Evolutionary conservation across 2,888 invertebrate species (phyloP).

Genomic region (Lycocerus yunnanus): DNA sequence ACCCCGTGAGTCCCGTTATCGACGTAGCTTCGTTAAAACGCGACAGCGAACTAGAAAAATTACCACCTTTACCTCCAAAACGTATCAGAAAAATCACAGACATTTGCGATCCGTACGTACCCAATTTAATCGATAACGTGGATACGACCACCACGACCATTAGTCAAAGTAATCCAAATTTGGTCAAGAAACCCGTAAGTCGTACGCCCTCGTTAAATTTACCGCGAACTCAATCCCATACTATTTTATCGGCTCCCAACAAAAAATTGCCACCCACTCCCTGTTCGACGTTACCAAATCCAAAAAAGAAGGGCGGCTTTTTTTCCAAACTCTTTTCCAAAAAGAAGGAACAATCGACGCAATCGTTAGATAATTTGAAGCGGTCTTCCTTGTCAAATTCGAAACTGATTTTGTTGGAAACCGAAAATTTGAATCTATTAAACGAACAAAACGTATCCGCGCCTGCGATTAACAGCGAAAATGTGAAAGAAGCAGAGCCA

Average conservation of each 20-base stretch:
- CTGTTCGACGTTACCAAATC: slow-evolving; percentile 57
- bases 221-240: slow-evolving; percentile 42
- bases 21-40: slow-evolving; percentile 41
- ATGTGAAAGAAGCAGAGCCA: neutral
- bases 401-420: neutral
- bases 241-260: slow-evolving; percentile 56
- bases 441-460: neutral
- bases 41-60: slow-evolving; percentile 62
- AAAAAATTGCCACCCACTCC: slow-evolving; percentile 63
- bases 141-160: slow-evolving; percentile 12
- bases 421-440: neutral
- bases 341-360: slow-evolving; percentile 58
- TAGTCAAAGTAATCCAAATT: slow-evolving; percentile 36
- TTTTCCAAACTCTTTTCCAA: slow-evolving; percentile 68
- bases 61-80: slow-evolving; percentile 83
- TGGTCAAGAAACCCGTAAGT: slow-evolving; percentile 38
- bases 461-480: slow-evolving; percentile 12
- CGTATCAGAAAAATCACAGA: slow-evolving; percentile 64
- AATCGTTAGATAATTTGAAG: slow-evolving; percentile 35
- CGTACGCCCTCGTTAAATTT: slow-evolving; percentile 48
- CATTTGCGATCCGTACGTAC: slow-evolving; percentile 43
- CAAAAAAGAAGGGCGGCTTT: slow-evolving; percentile 65
- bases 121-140: neutral
- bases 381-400: slow-evolving; percentile 37
- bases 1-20: slow-evolving; percentile 55